phyloP scores from a whole-genome alignment of 2,888 invertebrate species.

The Drosophila subsilvestris region DNA sequence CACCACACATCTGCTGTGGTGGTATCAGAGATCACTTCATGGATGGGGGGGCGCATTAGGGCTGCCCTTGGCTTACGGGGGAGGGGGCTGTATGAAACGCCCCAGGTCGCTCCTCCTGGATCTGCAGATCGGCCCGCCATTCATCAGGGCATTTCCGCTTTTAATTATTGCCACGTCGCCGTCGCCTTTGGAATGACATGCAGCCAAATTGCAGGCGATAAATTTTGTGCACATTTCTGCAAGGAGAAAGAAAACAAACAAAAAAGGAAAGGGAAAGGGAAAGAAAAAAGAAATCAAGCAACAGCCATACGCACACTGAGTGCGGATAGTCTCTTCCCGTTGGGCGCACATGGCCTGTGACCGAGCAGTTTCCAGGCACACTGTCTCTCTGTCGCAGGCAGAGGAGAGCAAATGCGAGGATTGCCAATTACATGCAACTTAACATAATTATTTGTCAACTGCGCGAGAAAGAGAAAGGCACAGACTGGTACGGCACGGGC shows the following conservation, averaged over 20 bases:
- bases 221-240: constrained; percentile 70
- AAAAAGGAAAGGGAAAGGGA: neutral
- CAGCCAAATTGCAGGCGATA: constrained; percentile 81
- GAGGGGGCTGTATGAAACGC: neutral
- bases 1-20: neutral
- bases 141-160: constrained; percentile 75
- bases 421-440: constrained; percentile 73
- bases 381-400: constrained; percentile 7
- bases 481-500: neutral
- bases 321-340: neutral
- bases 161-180: constrained; percentile 77
- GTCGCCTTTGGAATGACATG: constrained; percentile 68
- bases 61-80: neutral
- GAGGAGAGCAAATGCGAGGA: constrained; percentile 32
- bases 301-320: neutral
- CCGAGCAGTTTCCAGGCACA: neutral
- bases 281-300: neutral
- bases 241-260: constrained; percentile 21
- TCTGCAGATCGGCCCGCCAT: constrained; percentile 36
- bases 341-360: neutral
- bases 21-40: constrained; percentile 46
- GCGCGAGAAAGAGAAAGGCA: constrained; percentile 16
- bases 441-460: constrained; percentile 81
- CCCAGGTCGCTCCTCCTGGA: neutral
- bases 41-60: constrained; percentile 42